Evolutionary conservation across 2,797 vertebrate species (phyloP).

Genomic region (Microcaecilia unicolor): DNA sequence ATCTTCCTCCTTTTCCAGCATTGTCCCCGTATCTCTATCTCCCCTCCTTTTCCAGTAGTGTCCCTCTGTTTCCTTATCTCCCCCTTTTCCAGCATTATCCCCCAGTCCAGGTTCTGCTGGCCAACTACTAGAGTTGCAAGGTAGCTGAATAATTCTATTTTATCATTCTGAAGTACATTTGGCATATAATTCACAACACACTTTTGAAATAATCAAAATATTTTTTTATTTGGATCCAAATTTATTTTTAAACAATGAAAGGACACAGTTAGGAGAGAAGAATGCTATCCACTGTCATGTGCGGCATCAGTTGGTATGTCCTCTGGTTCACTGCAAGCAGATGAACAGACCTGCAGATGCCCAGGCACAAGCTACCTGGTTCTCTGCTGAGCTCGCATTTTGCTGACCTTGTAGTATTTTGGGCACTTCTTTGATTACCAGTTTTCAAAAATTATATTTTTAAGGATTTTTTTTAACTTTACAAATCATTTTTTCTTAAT

Average conservation of each 20-base stretch:
- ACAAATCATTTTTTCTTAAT: accelerated
- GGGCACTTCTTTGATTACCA: not conserved
- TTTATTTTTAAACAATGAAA: not conserved
- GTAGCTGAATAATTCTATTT: not conserved
- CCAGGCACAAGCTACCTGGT: not conserved
- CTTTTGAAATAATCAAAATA: conserved; percentile 10
- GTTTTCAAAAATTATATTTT: accelerated
- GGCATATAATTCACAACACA: not conserved
- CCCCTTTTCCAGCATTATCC: too few species aligned
- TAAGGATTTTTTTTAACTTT: not conserved
- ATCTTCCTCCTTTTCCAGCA: too few species aligned
- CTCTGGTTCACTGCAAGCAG: not conserved
- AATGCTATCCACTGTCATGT: conserved; percentile 2
- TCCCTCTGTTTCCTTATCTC: too few species aligned
- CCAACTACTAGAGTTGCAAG: not conserved
- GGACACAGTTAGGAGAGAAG: not conserved
- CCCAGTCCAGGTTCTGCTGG: too few species aligned
- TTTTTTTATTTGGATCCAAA: conserved; percentile 2
- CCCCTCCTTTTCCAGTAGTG: too few species aligned
- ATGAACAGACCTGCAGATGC: accelerated
- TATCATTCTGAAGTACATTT: not conserved
- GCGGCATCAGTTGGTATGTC: conserved; percentile 15
- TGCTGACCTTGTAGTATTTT: not conserved
- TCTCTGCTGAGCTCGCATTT: not conserved
- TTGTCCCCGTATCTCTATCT: too few species aligned